phyloP scores from a whole-genome alignment of 2,888 invertebrate species.

The Sialis fuliginosa region DNA sequence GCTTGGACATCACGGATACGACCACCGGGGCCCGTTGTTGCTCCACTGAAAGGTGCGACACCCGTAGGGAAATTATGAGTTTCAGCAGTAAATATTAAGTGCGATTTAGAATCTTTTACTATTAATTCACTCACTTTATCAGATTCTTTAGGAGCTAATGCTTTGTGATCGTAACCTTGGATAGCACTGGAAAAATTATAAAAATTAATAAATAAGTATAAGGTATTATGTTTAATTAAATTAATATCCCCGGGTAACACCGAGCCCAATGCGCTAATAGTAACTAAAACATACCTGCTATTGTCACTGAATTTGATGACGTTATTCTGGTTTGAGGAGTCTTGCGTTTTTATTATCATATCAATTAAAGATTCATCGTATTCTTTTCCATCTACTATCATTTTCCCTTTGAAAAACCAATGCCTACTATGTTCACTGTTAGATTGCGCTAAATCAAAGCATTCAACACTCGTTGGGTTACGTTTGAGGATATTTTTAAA shows the following conservation, averaged over 20 bases:
- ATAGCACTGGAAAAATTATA: constrained; percentile 51
- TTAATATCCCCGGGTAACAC: too few species aligned
- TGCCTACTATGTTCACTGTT: constrained; percentile 97
- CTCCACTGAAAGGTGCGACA: constrained; percentile 94
- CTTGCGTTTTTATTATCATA: constrained; percentile 84
- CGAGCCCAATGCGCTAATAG: neutral
- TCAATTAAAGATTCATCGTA: constrained; percentile 71
- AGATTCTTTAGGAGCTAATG: constrained; percentile 50
- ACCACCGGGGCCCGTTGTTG: constrained; percentile 95
- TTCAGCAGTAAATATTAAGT: constrained; percentile 95
- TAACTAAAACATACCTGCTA: constrained; percentile 50
- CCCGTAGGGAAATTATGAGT: constrained; percentile 98
- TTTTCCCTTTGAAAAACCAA: constrained; percentile 94
- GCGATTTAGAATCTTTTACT: constrained; percentile 40
- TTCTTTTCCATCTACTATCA: constrained; percentile 66
- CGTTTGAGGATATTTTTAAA: constrained; percentile 68
- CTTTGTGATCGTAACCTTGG: constrained; percentile 54
- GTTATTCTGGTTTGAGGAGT: constrained; percentile 73
- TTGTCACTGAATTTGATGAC: constrained; percentile 96
- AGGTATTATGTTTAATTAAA: too few species aligned
- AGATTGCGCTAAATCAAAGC: constrained; percentile 95
- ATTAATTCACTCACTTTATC: constrained; percentile 40
- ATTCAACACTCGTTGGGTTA: constrained; percentile 93
- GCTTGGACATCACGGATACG: constrained; percentile 88
- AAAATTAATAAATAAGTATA: constrained; percentile 1